phyloP scores from a whole-genome alignment of 1,140 invertebrate species.

The Drosophila ambigua region DNA sequence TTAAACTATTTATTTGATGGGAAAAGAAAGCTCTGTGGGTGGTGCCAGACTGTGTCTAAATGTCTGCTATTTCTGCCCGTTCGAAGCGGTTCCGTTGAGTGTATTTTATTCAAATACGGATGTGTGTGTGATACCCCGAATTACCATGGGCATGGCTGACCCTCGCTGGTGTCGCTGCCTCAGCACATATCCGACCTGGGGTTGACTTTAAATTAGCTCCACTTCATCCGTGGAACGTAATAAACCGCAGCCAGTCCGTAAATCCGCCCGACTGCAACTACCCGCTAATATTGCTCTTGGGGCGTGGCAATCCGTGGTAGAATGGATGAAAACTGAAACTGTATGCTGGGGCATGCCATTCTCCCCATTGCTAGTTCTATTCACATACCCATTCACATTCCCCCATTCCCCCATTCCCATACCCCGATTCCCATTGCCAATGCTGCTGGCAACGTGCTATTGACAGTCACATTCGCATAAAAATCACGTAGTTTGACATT shows the following conservation, averaged over 20 bases:
- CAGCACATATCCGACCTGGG: slow-evolving; percentile 40
- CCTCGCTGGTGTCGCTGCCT: background rate
- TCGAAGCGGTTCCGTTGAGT: no score
- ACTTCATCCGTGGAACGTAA: slow-evolving; percentile 63
- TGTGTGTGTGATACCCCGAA: no score
- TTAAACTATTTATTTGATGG: no score
- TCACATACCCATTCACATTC: background rate
- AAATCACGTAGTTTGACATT: slow-evolving; percentile 81
- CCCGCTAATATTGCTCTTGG: slow-evolving; percentile 43
- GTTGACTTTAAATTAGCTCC: slow-evolving; percentile 75
- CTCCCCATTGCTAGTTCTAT: background rate
- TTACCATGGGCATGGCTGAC: no score
- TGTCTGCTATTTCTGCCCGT: no score
- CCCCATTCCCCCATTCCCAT: no score
- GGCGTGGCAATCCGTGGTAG: background rate
- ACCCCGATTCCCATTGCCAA: slow-evolving; percentile 28
- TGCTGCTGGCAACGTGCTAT: slow-evolving; percentile 52
- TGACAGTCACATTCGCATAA: slow-evolving; percentile 79
- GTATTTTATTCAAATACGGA: no score
- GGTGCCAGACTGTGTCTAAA: no score
- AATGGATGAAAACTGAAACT: slow-evolving; percentile 23
- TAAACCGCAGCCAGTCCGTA: slow-evolving; percentile 49
- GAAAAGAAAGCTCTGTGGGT: background rate
- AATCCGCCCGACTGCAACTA: slow-evolving; percentile 23
- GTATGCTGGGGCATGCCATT: slow-evolving; percentile 23